Percentiles rank a stretch among this genome's conserved stretches.
These are phyloP conservation scores for Otus scops DNA, from an alignment of 2,797 vertebrate species.

Conservation along the genomic window DNA sequence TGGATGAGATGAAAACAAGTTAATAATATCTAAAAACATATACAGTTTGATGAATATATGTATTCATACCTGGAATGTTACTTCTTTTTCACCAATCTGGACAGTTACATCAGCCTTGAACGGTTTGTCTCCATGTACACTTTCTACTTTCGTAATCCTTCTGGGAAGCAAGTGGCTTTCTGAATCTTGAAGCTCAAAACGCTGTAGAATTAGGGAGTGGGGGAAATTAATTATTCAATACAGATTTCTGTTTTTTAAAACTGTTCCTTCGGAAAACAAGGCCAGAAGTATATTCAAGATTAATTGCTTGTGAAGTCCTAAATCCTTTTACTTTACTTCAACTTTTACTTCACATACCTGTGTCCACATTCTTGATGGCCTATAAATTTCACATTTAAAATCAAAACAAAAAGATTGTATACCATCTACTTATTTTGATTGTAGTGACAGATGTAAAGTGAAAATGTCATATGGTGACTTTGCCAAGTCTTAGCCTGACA, in stretches of 20 bases:
- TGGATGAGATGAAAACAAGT: neutral
- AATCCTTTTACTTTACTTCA: neutral
- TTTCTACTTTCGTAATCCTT: conserved; percentile 76
- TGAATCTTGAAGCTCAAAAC: conserved; percentile 87
- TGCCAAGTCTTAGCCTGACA: neutral
- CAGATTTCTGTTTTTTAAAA: neutral
- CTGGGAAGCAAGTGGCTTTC: conserved; percentile 62
- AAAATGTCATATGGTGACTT: neutral
- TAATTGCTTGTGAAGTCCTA: neutral
- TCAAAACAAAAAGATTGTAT: neutral
- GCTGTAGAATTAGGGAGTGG: conserved; percentile 69
- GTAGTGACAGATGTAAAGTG: neutral
- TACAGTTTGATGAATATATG: neutral
- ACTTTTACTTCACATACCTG: neutral
- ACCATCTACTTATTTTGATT: neutral
- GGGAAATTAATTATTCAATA: neutral
- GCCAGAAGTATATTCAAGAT: neutral
- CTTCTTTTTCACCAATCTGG: conserved; percentile 76
- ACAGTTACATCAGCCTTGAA: conserved; percentile 83
- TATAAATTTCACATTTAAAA: neutral
- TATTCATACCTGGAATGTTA: conserved; percentile 86
- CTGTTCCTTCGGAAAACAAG: neutral
- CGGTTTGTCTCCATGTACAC: neutral
- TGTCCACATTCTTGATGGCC: neutral
- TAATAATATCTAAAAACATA: neutral